Conservation (phyloP, 2,888 invertebrate species). For the Sycophila texana region DNA sequence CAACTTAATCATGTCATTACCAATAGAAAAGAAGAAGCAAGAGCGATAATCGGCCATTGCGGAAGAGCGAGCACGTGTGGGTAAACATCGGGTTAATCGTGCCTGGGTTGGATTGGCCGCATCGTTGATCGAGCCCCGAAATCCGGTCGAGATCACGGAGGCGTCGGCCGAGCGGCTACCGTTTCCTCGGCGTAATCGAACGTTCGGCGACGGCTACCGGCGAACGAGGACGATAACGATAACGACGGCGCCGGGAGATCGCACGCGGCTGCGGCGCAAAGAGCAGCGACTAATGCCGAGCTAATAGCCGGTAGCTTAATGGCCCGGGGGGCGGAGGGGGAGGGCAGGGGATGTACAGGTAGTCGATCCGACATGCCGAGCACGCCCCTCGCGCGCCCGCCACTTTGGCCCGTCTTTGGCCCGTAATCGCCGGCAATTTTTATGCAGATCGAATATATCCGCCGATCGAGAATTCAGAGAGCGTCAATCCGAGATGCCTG, state of each 20-base stretch:
- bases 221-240: conserved; percentile 24
- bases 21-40: background rate
- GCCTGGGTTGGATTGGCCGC: too few species aligned
- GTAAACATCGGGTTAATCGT: too few species aligned
- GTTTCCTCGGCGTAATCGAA: conserved; percentile 48
- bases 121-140: too few species aligned
- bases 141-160: conserved; percentile 1
- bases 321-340: background rate
- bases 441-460: conserved; percentile 61
- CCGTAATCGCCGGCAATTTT: conserved; percentile 60
- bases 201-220: too few species aligned
- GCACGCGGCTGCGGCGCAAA: conserved; percentile 41
- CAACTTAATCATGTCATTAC: background rate
- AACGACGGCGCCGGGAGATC: conserved; percentile 13
- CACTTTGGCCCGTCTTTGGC: background rate
- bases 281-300: conserved; percentile 57
- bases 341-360: too few species aligned
- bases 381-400: conserved; percentile 35
- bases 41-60: conserved; percentile 14
- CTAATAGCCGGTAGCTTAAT: conserved; percentile 60
- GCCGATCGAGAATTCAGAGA: background rate
- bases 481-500: conserved; percentile 11
- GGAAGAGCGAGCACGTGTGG: background rate
- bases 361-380: conserved; percentile 34
- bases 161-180: conserved; percentile 53